phyloP scores from a whole-genome alignment of 2,888 invertebrate species.

The Pogonocherus hispidulus region DNA sequence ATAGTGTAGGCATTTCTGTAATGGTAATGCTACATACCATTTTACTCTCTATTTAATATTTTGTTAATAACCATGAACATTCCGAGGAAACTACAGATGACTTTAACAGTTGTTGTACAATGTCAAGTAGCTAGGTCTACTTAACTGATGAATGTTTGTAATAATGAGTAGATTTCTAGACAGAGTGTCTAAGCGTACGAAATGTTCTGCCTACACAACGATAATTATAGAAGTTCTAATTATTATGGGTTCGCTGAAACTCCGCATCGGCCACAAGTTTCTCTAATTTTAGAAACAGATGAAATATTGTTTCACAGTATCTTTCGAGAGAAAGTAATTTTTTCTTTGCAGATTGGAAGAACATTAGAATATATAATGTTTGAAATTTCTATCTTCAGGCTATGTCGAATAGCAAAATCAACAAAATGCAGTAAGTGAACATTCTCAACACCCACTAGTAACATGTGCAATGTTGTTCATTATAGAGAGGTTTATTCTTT shows the following conservation, averaged over 20 bases:
- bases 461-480: too few relatives aligned
- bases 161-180: constrained; percentile 24
- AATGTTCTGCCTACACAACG: constrained; percentile 24
- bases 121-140: constrained; percentile 15
- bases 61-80: background rate
- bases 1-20: too few relatives aligned
- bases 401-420: too few relatives aligned
- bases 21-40: too few relatives aligned
- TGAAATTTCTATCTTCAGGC: too few relatives aligned
- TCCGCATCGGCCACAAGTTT: background rate
- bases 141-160: constrained; percentile 16
- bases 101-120: background rate
- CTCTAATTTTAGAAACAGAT: background rate
- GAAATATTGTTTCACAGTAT: constrained; percentile 2
- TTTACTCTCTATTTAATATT: background rate
- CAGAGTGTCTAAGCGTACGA: constrained; percentile 18
- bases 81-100: background rate
- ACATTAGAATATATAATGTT: too few relatives aligned
- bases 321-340: too few relatives aligned
- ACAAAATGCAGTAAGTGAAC: too few relatives aligned
- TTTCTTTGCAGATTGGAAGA: too few relatives aligned
- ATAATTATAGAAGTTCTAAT: constrained; percentile 24
- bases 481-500: too few relatives aligned
- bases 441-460: too few relatives aligned
- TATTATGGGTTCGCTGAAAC: constrained; percentile 6